A percentile compares a stretch with the other conserved stretches of the same genome.
Evolutionary conservation across 2,113 vertebrate genomes (phyloP).

Genomic region (Tympanuchus pallidicinctus): DNA sequence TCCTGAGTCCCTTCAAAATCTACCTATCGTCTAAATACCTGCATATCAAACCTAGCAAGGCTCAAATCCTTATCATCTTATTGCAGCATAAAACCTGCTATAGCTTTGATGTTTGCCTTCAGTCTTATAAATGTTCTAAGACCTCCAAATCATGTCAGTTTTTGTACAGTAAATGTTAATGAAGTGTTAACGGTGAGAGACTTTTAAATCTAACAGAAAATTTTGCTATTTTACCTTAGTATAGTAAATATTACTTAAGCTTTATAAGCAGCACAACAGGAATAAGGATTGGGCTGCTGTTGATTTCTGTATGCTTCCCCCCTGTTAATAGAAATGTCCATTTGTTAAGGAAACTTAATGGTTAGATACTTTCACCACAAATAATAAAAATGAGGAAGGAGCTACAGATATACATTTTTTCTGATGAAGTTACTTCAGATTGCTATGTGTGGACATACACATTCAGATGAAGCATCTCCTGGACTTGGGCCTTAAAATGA

Average conservation of each 20-base stretch:
- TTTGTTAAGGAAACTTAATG: background rate
- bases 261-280: background rate
- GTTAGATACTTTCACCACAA: background rate
- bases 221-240: background rate
- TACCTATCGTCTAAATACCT: background rate
- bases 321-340: background rate
- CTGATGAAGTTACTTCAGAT: background rate
- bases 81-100: background rate
- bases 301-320: background rate
- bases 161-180: background rate
- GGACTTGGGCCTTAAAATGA: background rate
- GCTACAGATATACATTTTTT: background rate
- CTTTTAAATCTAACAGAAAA: background rate
- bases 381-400: background rate
- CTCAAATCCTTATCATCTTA: background rate
- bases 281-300: background rate
- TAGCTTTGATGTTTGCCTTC: background rate
- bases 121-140: background rate
- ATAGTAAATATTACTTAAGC: background rate
- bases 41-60: background rate
- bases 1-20: background rate
- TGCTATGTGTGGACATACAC: rapidly evolving
- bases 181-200: background rate
- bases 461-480: background rate
- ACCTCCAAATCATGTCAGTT: background rate